phyloP scores from a whole-genome alignment of 92 coral and sea anemone species.

The Anthopleura xanthogrammica region DNA sequence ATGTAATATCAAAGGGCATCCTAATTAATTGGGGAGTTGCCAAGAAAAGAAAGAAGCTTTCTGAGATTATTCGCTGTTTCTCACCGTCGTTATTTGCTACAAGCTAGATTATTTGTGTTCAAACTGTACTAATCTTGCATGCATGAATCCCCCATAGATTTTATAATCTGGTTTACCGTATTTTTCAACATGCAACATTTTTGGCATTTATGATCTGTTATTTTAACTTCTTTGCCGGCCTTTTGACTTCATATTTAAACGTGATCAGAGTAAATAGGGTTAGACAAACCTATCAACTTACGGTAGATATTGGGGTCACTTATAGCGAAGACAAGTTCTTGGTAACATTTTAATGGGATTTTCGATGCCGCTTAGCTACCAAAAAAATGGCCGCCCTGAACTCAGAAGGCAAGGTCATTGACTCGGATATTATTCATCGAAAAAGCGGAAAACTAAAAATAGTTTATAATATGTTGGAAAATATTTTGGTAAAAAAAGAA shows the following conservation, averaged over 20 bases:
- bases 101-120: not conserved
- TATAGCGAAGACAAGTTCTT: not conserved
- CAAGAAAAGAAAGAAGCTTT: not conserved
- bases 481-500: not conserved
- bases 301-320: not conserved
- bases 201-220: not conserved
- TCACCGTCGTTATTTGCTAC: not conserved
- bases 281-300: not conserved
- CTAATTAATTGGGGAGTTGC: constrained; percentile 9
- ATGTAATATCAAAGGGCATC: not conserved
- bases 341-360: not conserved
- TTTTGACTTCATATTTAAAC: not conserved
- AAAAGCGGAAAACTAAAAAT: too few species aligned
- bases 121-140: not conserved
- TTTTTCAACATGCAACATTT: not conserved
- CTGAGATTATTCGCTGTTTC: not conserved
- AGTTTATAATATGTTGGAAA: too few species aligned
- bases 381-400: not conserved
- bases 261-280: not conserved
- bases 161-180: not conserved
- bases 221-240: not conserved
- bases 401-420: too few species aligned
- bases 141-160: not conserved
- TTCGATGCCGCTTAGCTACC: not conserved
- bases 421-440: too few species aligned